Evolutionary conservation across 2,113 vertebrate species (phyloP).

Genomic region (Isichthys henryi): DNA sequence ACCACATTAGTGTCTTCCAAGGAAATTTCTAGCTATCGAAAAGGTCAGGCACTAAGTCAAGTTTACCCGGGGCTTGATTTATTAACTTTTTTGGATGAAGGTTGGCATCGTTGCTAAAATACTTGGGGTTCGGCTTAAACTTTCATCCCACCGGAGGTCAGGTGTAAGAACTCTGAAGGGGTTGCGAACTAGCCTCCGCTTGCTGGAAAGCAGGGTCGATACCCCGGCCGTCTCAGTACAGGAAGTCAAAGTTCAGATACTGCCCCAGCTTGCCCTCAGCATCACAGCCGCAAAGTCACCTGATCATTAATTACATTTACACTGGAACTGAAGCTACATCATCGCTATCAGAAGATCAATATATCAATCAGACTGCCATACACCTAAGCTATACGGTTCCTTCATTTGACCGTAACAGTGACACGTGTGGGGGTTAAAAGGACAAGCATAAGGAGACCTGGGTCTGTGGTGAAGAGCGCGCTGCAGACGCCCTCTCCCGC

Average conservation of each 20-base stretch:
- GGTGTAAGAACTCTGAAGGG: neutral
- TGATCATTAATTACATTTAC: neutral
- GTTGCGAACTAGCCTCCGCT: neutral
- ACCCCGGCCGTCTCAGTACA: neutral
- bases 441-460: neutral
- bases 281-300: neutral
- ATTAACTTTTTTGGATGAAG: no score
- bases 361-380: neutral
- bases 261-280: neutral
- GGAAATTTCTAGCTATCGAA: no score
- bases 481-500: neutral
- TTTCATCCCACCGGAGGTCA: neutral
- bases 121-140: neutral
- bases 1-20: neutral
- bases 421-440: neutral
- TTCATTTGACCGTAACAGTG: neutral
- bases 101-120: no score
- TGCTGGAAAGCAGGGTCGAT: neutral
- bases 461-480: neutral
- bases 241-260: neutral
- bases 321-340: neutral
- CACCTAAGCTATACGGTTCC: neutral
- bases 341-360: neutral
- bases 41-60: no score
- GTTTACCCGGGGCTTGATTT: no score